Evolutionary conservation across 2,797 vertebrate species (phyloP).

Genomic region (Streptopelia turtur): DNA sequence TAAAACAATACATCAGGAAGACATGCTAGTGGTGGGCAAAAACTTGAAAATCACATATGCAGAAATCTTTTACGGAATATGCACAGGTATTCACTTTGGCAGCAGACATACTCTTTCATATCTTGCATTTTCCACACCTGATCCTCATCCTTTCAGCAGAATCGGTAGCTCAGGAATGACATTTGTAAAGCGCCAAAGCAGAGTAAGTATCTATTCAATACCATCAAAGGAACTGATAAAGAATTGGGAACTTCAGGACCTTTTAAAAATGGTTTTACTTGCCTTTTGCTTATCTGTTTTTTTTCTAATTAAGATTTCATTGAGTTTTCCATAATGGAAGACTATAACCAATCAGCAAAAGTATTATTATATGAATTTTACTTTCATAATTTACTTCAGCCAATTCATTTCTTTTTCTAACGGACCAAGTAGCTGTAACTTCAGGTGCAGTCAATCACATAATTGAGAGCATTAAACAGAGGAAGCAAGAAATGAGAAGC

Average conservation of each 20-base stretch:
- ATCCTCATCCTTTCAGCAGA: neutral
- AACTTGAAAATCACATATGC: neutral
- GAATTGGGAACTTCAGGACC: neutral
- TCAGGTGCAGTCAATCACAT: conserved; percentile 51
- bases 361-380: conserved; percentile 46
- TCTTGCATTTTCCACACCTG: neutral
- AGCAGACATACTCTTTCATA: neutral
- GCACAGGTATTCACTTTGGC: neutral
- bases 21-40: neutral
- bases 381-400: conserved; percentile 16
- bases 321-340: conserved; percentile 34
- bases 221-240: conserved; percentile 35
- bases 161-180: neutral
- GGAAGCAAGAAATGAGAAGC: conserved; percentile 29
- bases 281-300: conserved; percentile 12
- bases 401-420: conserved; percentile 30
- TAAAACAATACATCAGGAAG: neutral
- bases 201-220: conserved; percentile 23
- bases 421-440: conserved; percentile 7
- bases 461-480: conserved; percentile 10
- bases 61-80: neutral
- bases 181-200: neutral
- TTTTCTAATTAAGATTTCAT: conserved; percentile 51
- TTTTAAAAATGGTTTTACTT: neutral
- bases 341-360: conserved; percentile 27